Evolutionary conservation across 2,888 invertebrate genomes (phyloP).

Genomic region (Phengaris alcon): DNA sequence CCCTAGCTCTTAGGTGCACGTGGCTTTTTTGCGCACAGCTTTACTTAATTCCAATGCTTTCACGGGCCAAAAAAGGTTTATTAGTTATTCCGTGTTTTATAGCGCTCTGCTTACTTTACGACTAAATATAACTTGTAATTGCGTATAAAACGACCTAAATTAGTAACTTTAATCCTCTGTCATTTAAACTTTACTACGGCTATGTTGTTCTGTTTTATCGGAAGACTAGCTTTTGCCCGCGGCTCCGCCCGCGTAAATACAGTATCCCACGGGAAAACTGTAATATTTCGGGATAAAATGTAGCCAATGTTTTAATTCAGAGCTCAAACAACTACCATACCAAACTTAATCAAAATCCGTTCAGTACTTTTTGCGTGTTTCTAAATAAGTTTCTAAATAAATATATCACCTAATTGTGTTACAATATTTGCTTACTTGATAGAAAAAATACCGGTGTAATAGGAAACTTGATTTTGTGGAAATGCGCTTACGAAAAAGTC

Average conservation of each 20-base stretch:
- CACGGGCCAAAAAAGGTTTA: background rate
- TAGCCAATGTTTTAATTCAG: no score
- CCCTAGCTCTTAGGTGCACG: background rate
- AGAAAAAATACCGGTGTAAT: background rate
- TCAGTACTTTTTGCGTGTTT: no score
- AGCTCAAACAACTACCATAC: no score
- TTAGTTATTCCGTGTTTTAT: constrained; percentile 8
- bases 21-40: constrained; percentile 10
- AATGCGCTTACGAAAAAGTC: constrained; percentile 1
- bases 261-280: no score
- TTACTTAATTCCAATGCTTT: constrained; percentile 6
- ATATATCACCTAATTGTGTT: background rate
- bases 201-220: no score
- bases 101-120: background rate
- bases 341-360: no score
- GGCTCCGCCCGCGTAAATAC: no score
- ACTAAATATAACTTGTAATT: background rate
- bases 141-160: background rate
- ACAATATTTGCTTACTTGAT: background rate
- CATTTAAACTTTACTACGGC: no score
- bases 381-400: background rate
- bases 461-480: background rate
- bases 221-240: no score
- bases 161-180: background rate
- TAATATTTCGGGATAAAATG: no score